A percentile compares a stretch with the other conserved stretches of the same genome.
These are phyloP conservation scores for Thermophis baileyi DNA, from an alignment of 2,113 vertebrate species.

Conservation along the genomic window DNA sequence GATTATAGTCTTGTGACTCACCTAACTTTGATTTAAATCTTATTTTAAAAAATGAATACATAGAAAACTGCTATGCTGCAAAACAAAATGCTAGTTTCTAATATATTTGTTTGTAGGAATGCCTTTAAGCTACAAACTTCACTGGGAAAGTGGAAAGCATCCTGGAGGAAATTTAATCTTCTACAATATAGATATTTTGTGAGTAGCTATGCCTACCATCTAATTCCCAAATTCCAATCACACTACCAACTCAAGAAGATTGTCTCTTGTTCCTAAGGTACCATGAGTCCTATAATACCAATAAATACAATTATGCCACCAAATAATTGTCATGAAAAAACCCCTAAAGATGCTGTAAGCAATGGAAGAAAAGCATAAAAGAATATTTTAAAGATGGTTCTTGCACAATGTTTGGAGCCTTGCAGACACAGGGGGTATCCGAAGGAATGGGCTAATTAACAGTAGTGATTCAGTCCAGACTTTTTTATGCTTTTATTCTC, in stretches of 20 bases:
- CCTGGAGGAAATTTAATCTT: not conserved
- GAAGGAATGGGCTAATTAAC: not conserved
- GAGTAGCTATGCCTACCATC: not conserved
- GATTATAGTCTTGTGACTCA: not conserved
- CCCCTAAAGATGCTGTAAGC: not conserved
- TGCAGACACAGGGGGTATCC: rapidly evolving
- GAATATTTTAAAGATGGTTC: not conserved
- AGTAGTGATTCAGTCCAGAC: not conserved
- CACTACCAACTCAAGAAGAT: not conserved
- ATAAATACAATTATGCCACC: not conserved
- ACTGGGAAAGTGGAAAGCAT: not conserved
- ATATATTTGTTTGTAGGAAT: not conserved
- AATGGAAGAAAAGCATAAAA: not conserved
- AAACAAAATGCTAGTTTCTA: not conserved
- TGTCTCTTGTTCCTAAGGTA: not conserved
- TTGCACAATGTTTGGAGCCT: not conserved
- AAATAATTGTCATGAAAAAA: not conserved
- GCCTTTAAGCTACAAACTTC: not conserved
- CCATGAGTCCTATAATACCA: not conserved
- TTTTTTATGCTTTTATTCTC: not conserved
- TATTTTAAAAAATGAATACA: not conserved
- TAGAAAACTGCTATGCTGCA: not conserved
- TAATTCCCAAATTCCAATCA: not conserved
- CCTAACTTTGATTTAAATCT: not conserved
- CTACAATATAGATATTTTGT: not conserved